Conservation (phyloP, 2,888 invertebrate genomes). For the Stratiomys singularior region DNA sequence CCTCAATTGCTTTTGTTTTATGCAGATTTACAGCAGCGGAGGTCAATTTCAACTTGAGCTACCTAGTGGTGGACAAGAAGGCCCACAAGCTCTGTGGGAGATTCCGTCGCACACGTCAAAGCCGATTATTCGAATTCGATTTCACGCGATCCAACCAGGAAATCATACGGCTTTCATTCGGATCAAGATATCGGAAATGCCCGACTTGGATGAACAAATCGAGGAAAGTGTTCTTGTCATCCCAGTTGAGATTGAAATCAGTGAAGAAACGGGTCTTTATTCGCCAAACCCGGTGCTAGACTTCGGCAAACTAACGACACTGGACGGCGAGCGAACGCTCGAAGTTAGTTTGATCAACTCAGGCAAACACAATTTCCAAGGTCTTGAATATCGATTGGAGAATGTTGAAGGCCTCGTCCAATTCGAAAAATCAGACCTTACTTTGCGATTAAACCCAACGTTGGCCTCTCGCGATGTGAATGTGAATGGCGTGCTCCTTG, state of each 20-base stretch:
- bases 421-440: constrained; percentile 56
- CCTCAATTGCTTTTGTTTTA: no score
- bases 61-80: constrained; percentile 80
- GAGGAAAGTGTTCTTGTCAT: constrained; percentile 71
- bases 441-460: constrained; percentile 59
- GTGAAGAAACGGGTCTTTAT: constrained; percentile 76
- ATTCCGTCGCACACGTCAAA: constrained; percentile 90
- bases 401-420: constrained; percentile 53
- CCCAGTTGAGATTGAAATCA: constrained; percentile 86
- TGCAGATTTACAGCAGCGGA: constrained; percentile 87
- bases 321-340: constrained; percentile 71
- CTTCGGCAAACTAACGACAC: constrained; percentile 82
- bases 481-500: constrained; percentile 58
- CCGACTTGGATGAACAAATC: constrained; percentile 47
- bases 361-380: constrained; percentile 53
- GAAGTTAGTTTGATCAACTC: constrained; percentile 63
- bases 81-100: constrained; percentile 86
- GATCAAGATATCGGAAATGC: constrained; percentile 61
- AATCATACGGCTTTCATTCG: constrained; percentile 88
- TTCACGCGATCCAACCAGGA: constrained; percentile 79
- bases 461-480: constrained; percentile 56
- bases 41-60: constrained; percentile 89
- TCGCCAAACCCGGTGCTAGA: constrained; percentile 81
- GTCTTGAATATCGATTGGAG: constrained; percentile 53
- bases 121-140: constrained; percentile 86